Conservation (phyloP, 92 coral and sea anemone genomes). For the Porites lobata region DNA sequence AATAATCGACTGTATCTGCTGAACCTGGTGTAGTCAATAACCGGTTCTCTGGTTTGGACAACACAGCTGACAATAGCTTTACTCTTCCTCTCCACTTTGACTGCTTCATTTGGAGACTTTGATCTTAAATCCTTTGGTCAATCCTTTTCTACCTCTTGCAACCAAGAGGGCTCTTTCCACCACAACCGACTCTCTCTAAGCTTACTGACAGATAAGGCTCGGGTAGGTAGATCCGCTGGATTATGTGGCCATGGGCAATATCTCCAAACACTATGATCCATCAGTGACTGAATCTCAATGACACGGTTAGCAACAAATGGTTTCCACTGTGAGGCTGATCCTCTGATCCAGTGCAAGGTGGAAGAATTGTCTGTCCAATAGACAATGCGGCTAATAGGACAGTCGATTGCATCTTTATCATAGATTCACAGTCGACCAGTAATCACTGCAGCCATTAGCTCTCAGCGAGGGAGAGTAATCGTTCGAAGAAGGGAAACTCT, state of each 20-base stretch:
- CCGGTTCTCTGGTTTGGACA: conserved; percentile 17
- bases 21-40: conserved; percentile 41
- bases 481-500: no score
- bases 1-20: conserved; percentile 26
- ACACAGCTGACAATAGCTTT: conserved; percentile 29
- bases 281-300: conserved; percentile 16
- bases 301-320: conserved; percentile 43
- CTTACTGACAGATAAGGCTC: conserved; percentile 35
- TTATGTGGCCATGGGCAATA: conserved; percentile 39
- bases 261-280: conserved; percentile 5
- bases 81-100: conserved; percentile 38
- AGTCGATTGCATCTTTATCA: conserved; percentile 22
- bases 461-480: no score
- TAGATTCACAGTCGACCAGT: conserved; percentile 32
- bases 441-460: conserved; percentile 40
- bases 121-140: conserved; percentile 57
- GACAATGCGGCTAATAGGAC: conserved; percentile 31
- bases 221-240: conserved; percentile 45
- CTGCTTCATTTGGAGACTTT: neutral
- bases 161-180: conserved; percentile 42
- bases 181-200: conserved; percentile 29
- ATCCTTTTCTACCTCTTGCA: conserved; percentile 38
- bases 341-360: conserved; percentile 44
- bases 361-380: conserved; percentile 45
- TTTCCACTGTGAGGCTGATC: conserved; percentile 38